Evolutionary conservation across 2,888 invertebrate genomes (phyloP).

Genomic region (Yponomeuta plumbellus): DNA sequence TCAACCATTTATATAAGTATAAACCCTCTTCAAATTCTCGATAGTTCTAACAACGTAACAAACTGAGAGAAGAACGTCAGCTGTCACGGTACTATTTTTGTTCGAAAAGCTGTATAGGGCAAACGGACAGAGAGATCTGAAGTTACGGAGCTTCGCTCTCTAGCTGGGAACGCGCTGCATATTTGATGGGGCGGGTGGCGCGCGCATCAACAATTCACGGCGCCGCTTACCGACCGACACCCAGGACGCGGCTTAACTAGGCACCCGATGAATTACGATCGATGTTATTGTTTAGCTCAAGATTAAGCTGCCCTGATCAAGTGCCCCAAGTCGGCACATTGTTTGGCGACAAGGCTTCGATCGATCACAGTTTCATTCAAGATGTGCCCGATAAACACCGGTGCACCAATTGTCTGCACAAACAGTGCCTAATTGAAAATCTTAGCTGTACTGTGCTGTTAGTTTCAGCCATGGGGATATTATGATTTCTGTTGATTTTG

Average conservation of each 20-base stretch:
- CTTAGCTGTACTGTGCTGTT: not conserved
- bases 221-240: constrained; percentile 48
- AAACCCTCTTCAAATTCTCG: not conserved
- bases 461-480: not conserved
- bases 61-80: constrained; percentile 7
- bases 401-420: constrained; percentile 12
- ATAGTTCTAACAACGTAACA: not conserved
- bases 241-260: constrained; percentile 42
- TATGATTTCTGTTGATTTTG: no score
- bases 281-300: constrained; percentile 46
- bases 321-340: constrained; percentile 24
- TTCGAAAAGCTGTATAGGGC: not conserved
- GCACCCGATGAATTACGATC: constrained; percentile 36
- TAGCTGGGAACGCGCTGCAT: constrained; percentile 42
- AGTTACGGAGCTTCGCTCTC: constrained; percentile 4
- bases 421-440: constrained; percentile 2
- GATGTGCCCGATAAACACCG: constrained; percentile 22
- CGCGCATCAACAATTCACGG: constrained; percentile 52
- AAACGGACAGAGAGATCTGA: not conserved
- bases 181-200: constrained; percentile 55
- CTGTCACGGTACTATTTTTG: constrained; percentile 30
- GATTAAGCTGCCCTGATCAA: constrained; percentile 35
- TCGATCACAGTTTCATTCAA: constrained; percentile 29
- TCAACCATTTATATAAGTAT: no score
- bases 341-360: constrained; percentile 21